Conservation (phyloP, 2,797 vertebrate genomes). For the Alosa sapidissima region DNA sequence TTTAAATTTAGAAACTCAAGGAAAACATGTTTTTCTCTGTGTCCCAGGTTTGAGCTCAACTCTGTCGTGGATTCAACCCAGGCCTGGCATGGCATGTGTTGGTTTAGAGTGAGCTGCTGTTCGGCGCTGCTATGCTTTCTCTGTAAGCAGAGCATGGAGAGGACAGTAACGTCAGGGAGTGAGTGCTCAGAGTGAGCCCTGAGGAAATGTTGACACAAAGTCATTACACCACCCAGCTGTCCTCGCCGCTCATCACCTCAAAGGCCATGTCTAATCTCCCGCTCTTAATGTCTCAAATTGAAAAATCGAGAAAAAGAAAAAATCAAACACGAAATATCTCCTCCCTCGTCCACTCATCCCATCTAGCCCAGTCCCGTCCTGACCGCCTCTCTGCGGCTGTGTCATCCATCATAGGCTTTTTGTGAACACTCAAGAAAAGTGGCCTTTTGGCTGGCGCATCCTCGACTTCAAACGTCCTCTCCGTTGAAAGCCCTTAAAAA, state of each 20-base stretch:
- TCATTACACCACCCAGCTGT: slow-evolving; percentile 9
- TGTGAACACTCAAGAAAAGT: slow-evolving; percentile 21
- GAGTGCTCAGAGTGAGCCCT: not conserved
- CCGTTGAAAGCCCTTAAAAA: slow-evolving; percentile 2
- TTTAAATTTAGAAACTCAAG: too few species aligned
- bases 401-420: slow-evolving; percentile 18
- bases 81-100: not conserved
- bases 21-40: too few species aligned
- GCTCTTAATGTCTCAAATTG: not conserved
- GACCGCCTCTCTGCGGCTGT: not conserved
- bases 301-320: not conserved
- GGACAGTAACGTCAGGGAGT: not conserved
- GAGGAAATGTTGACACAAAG: slow-evolving; percentile 11
- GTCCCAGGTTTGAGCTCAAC: too few species aligned
- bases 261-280: not conserved
- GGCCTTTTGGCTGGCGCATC: slow-evolving; percentile 16
- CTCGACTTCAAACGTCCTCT: slow-evolving; percentile 5
- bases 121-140: not conserved
- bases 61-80: not conserved
- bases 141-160: not conserved
- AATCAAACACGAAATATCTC: not conserved
- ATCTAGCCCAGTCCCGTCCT: not conserved
- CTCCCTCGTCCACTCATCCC: not conserved
- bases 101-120: not conserved
- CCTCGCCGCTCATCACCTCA: not conserved